These are phyloP conservation scores for Orthonychiurus folsomi DNA, from an alignment of 2,888 invertebrate species.

Conservation along the genomic window DNA sequence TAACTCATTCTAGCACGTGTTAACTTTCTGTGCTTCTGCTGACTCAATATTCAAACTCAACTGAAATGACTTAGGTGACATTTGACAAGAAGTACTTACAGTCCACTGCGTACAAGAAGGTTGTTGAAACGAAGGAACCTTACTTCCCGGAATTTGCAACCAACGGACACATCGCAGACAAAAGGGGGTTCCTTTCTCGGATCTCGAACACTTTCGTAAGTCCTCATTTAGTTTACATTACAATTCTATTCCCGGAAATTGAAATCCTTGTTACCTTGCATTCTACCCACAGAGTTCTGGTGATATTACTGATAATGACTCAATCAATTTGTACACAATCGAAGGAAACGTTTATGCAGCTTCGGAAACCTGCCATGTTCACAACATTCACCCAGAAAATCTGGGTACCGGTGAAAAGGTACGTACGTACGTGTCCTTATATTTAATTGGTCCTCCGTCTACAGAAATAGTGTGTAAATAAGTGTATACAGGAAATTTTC, in stretches of 20 bases:
- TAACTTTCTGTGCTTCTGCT: neutral
- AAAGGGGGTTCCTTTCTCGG: slow-evolving; percentile 46
- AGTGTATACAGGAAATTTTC: too few relatives aligned
- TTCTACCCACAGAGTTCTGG: slow-evolving; percentile 36
- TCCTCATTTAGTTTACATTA: slow-evolving; percentile 1
- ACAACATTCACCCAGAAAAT: slow-evolving; percentile 46
- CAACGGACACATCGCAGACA: slow-evolving; percentile 47
- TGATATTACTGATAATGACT: slow-evolving; percentile 48
- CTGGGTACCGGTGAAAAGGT: slow-evolving; percentile 43
- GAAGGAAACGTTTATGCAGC: slow-evolving; percentile 46
- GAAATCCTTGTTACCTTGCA: neutral
- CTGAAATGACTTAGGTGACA: slow-evolving; percentile 41
- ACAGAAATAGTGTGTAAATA: too few relatives aligned
- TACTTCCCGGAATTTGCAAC: slow-evolving; percentile 49
- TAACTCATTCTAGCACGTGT: neutral
- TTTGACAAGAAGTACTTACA: slow-evolving; percentile 44
- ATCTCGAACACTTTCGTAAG: slow-evolving; percentile 43
- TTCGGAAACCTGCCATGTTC: slow-evolving; percentile 47
- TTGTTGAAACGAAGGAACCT: slow-evolving; percentile 45
- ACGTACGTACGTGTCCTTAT: neutral
- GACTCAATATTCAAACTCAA: slow-evolving; percentile 1
- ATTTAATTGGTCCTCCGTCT: neutral
- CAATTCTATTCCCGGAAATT: neutral
- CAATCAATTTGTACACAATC: slow-evolving; percentile 45
- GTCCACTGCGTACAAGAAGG: slow-evolving; percentile 46